Base-by-base conservation (phyloP, 2,113 vertebrate species). In the Aphyosemion australe region DNA sequence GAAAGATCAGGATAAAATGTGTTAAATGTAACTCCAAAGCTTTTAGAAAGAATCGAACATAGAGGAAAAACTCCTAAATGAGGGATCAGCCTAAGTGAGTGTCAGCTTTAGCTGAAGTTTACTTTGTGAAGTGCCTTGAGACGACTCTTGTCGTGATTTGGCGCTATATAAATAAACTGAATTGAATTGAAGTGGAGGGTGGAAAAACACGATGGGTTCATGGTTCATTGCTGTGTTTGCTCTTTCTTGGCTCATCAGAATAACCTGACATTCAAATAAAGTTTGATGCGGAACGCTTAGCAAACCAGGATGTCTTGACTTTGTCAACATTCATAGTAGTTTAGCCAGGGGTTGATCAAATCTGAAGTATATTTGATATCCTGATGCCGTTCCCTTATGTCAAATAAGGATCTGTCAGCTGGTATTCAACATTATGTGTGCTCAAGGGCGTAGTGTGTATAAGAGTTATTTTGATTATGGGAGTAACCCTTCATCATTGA, bases 281-380 rank as follows among this genome's bases (percentile, higher is more conserved):
- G 15, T 64, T 16, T 47, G 14, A 58, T 55, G 19, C 50, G 21
- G 0, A 54, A 8, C 61, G 18, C 11, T 45, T 6, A 54, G 15
- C 42, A n/a, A 31, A 74, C 34, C 55, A 68, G 69, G 79, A 80
- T 84, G 19, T 78, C 42, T 8, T 20, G 42, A 41, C 57, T 68
- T 12, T 73, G 55, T 84, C 34, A 64, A 61, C 56, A 64, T 3
- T 21, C 20, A 14, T 6, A 4, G 1, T 0, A 14, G 72, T 76
- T 70, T 19, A 61, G 12, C 1, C 19, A 54, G 16, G 11, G 0
- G 1, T 5, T 0, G 2, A 18, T 46, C 1, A 19, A 3, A 43
- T 53, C 37, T 32, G 14, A 13, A 43, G 19, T 0, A 4, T 6
- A 10, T 45, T 61, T 57, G 12, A 18, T 42, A 5, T 43, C 0